phyloP scores from a whole-genome alignment of 2,888 invertebrate genomes.

The Limnephilus auricula region DNA sequence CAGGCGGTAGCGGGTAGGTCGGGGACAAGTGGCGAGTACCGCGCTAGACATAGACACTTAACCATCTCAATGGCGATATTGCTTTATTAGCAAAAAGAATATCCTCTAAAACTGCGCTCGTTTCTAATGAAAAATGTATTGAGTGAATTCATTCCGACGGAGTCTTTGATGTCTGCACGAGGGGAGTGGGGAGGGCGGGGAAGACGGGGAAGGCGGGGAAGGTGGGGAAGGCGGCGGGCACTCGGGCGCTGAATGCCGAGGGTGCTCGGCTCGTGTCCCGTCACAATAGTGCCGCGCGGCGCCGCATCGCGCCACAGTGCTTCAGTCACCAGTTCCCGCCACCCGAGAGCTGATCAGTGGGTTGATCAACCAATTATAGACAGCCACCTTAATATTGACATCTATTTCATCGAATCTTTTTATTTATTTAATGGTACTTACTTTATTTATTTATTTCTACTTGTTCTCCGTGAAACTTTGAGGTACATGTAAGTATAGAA shows the following conservation, averaged over 20 bases:
- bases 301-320: neutral
- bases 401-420: neutral
- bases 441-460: too few species aligned
- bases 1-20: neutral
- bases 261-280: neutral
- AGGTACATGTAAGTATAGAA: too few species aligned
- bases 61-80: constrained; percentile 27
- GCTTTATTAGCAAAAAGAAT: constrained; percentile 56
- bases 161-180: constrained; percentile 59
- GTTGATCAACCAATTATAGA: neutral
- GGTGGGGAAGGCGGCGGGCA: constrained; percentile 52
- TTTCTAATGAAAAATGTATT: constrained; percentile 56
- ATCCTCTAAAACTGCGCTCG: constrained; percentile 44
- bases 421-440: neutral
- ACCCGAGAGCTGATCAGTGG: neutral
- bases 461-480: too few species aligned
- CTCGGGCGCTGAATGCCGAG: constrained; percentile 56
- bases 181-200: neutral
- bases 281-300: neutral
- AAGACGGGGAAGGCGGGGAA: too few species aligned
- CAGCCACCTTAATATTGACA: neutral
- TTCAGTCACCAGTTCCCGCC: neutral
- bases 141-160: constrained; percentile 55
- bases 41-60: constrained; percentile 17
- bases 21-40: neutral